Percentiles rank a stretch among this genome's conserved stretches.
Evolutionary conservation across 2,113 vertebrate genomes (phyloP).

Genomic region (Aviceda subcristata): DNA sequence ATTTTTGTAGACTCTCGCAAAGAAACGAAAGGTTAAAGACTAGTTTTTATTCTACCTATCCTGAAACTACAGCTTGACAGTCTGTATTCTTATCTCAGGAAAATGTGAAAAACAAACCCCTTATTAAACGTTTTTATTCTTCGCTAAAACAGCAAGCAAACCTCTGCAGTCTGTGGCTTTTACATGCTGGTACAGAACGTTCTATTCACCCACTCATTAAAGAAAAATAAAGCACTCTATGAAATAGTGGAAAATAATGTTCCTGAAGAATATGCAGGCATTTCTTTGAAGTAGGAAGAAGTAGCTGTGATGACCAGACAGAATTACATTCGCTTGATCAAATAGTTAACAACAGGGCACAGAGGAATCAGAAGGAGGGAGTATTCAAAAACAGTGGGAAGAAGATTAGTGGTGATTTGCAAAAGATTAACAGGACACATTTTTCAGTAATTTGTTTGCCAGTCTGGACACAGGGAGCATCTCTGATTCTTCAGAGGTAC

Average conservation of each 20-base stretch:
- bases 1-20: background rate
- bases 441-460: background rate
- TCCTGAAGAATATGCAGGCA: background rate
- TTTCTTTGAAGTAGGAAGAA: conserved; percentile 7
- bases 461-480: background rate
- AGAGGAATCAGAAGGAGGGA: background rate
- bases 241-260: conserved; percentile 7
- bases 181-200: background rate
- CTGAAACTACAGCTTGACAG: background rate
- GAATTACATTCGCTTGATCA: background rate
- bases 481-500: background rate
- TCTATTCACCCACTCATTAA: conserved; percentile 23
- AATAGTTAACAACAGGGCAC: background rate
- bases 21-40: background rate
- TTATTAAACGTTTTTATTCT: background rate
- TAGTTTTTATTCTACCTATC: background rate
- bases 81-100: background rate
- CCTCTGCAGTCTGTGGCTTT: background rate
- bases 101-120: background rate
- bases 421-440: background rate
- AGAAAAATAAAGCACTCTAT: background rate
- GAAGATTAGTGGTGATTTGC: background rate
- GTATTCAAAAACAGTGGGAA: background rate
- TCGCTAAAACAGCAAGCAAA: background rate
- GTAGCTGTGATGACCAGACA: background rate